phyloP scores from a whole-genome alignment of 2,888 invertebrate species.

The Ypsolopha sequella region DNA sequence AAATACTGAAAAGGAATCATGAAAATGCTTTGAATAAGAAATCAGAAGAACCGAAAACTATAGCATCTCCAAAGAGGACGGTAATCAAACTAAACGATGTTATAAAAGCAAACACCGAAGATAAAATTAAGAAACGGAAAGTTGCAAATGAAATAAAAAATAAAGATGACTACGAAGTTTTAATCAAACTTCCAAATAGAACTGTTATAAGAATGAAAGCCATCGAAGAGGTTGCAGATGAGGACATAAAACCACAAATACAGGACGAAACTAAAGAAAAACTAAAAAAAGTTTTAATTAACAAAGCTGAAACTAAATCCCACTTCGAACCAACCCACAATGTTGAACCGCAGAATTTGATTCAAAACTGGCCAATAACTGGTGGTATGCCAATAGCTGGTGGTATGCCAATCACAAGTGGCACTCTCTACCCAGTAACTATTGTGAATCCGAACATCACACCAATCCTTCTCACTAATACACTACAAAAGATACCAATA shows the following conservation, averaged over 20 bases:
- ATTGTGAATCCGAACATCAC: constrained; percentile 18
- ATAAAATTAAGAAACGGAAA: constrained; percentile 9
- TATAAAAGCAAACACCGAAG: not conserved
- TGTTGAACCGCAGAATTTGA: constrained; percentile 14
- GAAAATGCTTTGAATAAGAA: constrained; percentile 3
- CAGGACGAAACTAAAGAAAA: constrained; percentile 31
- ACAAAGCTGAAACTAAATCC: constrained; percentile 23
- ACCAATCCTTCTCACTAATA: constrained; percentile 16
- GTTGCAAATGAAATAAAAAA: constrained; percentile 5
- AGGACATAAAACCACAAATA: constrained; percentile 15
- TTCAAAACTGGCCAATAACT: constrained; percentile 11
- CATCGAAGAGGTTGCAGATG: constrained; percentile 22
- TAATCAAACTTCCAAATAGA: constrained; percentile 48
- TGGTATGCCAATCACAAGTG: constrained; percentile 31
- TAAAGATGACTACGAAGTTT: constrained; percentile 39
- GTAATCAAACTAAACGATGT: constrained; percentile 11
- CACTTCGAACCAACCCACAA: constrained; percentile 1
- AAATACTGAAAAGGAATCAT: constrained; percentile 8
- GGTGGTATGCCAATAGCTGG: constrained; percentile 25
- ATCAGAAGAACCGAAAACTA: not conserved
- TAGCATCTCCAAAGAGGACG: not conserved
- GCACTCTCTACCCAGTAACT: constrained; percentile 43
- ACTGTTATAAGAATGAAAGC: constrained; percentile 46
- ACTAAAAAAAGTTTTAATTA: constrained; percentile 35
- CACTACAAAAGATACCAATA: constrained; percentile 16